Evolutionary conservation across 2,888 invertebrate species (phyloP).

Genomic region (Malthinus seriepunctatus): DNA sequence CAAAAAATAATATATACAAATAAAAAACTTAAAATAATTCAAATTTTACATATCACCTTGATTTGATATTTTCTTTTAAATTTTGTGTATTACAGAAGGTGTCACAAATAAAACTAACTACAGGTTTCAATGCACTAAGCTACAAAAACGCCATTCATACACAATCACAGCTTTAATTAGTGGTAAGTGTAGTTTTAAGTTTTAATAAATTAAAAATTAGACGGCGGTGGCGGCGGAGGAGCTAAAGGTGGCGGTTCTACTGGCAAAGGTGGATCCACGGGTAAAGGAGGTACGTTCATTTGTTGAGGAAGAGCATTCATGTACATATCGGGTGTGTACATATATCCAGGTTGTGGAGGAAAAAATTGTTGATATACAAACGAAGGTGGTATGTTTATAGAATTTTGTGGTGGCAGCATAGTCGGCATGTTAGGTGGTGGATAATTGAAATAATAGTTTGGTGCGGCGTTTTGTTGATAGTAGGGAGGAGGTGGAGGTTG

Average conservation of each 20-base stretch:
- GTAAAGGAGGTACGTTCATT: constrained; percentile 42
- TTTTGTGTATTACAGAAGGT: too few relatives aligned
- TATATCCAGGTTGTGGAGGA: constrained; percentile 28
- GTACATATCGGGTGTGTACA: neutral
- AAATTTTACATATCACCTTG: too few relatives aligned
- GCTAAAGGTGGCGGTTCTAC: constrained; percentile 64
- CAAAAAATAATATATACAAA: too few relatives aligned
- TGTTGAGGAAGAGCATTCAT: too few relatives aligned
- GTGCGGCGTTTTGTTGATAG: constrained; percentile 24
- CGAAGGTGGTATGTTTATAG: constrained; percentile 44
- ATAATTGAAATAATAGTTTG: constrained; percentile 38
- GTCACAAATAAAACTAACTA: too few relatives aligned
- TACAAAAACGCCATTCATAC: neutral
- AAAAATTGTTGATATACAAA: constrained; percentile 41
- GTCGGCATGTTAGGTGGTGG: constrained; percentile 35
- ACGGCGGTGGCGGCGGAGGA: constrained; percentile 64
- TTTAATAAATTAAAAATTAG: neutral
- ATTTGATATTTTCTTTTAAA: too few relatives aligned
- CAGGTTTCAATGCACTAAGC: too few relatives aligned
- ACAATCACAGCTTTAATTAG: constrained; percentile 1
- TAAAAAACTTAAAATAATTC: too few relatives aligned
- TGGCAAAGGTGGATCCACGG: constrained; percentile 57
- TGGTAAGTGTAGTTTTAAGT: neutral
- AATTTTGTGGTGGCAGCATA: constrained; percentile 34
- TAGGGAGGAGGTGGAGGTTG: constrained; percentile 55